Evolutionary conservation across 1,140 invertebrate genomes (phyloP).

Genomic region (Drosophila obscura): DNA sequence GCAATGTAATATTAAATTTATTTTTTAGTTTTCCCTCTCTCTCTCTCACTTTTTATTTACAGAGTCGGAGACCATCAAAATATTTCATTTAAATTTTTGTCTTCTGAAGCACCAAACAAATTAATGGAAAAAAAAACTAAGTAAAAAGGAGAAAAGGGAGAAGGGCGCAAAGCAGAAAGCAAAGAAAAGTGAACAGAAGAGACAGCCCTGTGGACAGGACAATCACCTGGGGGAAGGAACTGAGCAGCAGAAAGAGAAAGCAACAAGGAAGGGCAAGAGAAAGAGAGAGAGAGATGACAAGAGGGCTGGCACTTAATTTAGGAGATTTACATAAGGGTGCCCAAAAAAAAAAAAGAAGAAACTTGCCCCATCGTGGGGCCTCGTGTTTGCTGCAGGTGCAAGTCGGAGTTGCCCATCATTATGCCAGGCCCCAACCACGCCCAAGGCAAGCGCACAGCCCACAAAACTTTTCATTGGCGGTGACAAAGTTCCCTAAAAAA

Average conservation of each 20-base stretch:
- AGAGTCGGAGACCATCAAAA: constrained; percentile 42
- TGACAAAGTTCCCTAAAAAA: constrained; percentile 72
- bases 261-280: background rate
- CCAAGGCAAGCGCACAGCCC: background rate
- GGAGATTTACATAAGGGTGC: constrained; percentile 74
- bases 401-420: constrained; percentile 38
- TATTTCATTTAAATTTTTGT: constrained; percentile 73
- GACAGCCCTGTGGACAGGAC: constrained; percentile 4
- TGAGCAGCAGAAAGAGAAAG: background rate
- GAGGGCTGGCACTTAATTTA: constrained; percentile 75
- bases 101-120: constrained; percentile 43
- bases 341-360: background rate
- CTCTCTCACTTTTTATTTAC: constrained; percentile 29
- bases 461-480: constrained; percentile 61
- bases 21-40: constrained; percentile 14
- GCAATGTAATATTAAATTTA: constrained; percentile 46
- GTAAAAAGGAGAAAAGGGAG: constrained; percentile 1
- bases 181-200: constrained; percentile 31
- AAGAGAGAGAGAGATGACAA: constrained; percentile 31
- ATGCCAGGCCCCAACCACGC: constrained; percentile 17
- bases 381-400: constrained; percentile 58
- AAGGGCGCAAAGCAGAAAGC: constrained; percentile 41
- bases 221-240: constrained; percentile 5
- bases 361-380: constrained; percentile 15
- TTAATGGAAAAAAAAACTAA: constrained; percentile 66